A percentile compares a stretch with the other conserved stretches of the same genome.
phyloP scores from a whole-genome alignment of 2,888 invertebrate species.

The Ischnura elegans region DNA sequence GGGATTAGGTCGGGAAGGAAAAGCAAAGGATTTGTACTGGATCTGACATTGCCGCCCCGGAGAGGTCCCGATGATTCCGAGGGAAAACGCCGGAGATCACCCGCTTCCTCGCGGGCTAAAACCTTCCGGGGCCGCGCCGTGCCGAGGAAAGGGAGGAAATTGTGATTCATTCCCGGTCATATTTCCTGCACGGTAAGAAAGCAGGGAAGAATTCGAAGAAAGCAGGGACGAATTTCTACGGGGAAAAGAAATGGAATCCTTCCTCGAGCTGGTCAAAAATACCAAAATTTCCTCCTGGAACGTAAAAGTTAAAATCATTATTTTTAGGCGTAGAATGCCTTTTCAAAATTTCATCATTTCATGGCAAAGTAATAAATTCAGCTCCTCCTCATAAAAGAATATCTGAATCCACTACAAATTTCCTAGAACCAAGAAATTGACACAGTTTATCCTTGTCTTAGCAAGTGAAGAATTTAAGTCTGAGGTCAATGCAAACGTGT shows the following conservation, averaged over 20 bases:
- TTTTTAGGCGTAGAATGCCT: too few species aligned
- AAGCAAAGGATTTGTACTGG: conserved; percentile 21
- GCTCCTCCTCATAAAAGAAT: too few species aligned
- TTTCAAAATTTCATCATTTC: too few species aligned
- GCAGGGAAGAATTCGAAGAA: neutral
- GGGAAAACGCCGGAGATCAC: neutral
- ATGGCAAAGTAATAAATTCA: too few species aligned
- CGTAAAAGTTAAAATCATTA: too few species aligned
- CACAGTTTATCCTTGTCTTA: too few species aligned
- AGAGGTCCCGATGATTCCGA: neutral
- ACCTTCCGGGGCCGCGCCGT: neutral
- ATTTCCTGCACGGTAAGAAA: neutral
- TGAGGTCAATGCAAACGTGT: too few species aligned
- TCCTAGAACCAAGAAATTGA: too few species aligned
- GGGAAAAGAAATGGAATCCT: neutral
- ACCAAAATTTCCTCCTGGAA: neutral
- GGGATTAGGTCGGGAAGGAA: conserved; percentile 8
- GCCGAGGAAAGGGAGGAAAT: neutral
- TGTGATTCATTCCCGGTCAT: neutral
- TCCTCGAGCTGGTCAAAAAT: neutral
- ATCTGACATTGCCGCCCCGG: neutral
- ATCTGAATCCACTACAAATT: too few species aligned
- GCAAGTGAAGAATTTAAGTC: too few species aligned
- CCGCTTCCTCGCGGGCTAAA: neutral
- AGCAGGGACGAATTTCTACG: neutral